Conservation (phyloP, 2,888 invertebrate species). For the Thereva nobilitata region DNA sequence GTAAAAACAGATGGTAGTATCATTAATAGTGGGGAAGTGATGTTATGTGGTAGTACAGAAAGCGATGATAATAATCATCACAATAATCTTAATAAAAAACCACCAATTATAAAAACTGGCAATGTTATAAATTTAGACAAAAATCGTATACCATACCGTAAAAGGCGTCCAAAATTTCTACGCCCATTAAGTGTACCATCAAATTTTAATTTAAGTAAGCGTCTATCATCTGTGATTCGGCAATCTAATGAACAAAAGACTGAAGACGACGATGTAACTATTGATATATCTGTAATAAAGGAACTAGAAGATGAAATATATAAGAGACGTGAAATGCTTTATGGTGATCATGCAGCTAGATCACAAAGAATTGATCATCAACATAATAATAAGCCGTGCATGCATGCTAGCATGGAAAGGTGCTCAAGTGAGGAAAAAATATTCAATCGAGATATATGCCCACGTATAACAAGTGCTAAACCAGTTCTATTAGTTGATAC, state of each 20-base stretch:
- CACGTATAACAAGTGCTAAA: constrained; percentile 37
- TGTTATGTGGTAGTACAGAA: background rate
- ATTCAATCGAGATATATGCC: constrained; percentile 39
- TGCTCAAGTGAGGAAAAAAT: constrained; percentile 35
- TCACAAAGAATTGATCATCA: background rate
- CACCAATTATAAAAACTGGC: background rate
- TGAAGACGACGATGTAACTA: constrained; percentile 10
- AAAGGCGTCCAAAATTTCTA: constrained; percentile 45
- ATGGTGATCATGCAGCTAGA: constrained; percentile 18
- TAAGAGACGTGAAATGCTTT: constrained; percentile 35
- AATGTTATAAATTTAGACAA: constrained; percentile 42
- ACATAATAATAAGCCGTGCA: constrained; percentile 18
- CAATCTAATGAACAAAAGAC: constrained; percentile 11
- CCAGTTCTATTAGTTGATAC: constrained; percentile 40
- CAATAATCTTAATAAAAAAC: constrained; percentile 6
- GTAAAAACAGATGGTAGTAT: background rate
- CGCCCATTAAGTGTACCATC: constrained; percentile 42
- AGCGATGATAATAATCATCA: background rate
- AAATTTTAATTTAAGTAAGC: constrained; percentile 40
- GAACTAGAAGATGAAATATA: constrained; percentile 43
- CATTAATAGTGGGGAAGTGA: background rate
- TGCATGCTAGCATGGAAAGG: constrained; percentile 30
- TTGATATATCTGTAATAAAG: constrained; percentile 41
- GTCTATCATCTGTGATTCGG: constrained; percentile 29
- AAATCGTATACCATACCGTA: constrained; percentile 48